These are phyloP conservation scores for Drosophila mojavensis DNA, from an alignment of 1,140 invertebrate species.

Conservation along the genomic window DNA sequence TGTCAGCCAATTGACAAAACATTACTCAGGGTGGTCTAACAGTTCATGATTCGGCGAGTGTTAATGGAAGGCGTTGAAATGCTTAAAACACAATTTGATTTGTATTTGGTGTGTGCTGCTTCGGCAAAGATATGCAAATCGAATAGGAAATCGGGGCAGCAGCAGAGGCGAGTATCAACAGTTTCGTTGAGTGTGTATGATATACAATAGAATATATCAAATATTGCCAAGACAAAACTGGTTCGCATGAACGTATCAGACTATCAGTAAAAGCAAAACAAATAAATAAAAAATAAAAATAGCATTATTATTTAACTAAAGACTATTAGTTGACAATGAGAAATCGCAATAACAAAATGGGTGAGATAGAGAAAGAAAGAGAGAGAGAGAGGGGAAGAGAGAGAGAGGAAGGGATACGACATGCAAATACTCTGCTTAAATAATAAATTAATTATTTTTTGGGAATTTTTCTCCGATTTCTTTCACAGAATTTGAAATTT, in stretches of 20 bases:
- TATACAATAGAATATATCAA: constrained; percentile 37
- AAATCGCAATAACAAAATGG: constrained; percentile 12
- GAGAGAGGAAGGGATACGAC: neutral
- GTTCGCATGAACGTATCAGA: constrained; percentile 61
- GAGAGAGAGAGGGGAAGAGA: too few relatives aligned
- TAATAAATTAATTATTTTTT: neutral
- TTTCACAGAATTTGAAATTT: too few relatives aligned
- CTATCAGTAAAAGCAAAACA: constrained; percentile 53
- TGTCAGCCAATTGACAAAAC: constrained; percentile 60
- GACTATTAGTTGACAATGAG: constrained; percentile 58
- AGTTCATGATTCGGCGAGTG: constrained; percentile 1
- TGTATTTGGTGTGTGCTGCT: constrained; percentile 23
- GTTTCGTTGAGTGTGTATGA: constrained; percentile 55
- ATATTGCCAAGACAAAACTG: constrained; percentile 50
- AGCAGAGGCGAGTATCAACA: constrained; percentile 8
- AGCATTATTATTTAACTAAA: constrained; percentile 49
- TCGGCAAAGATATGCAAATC: constrained; percentile 55
- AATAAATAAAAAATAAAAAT: neutral
- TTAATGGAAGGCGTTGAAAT: constrained; percentile 42
- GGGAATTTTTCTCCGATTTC: too few relatives aligned
- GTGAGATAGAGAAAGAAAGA: too few relatives aligned
- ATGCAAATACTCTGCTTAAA: neutral
- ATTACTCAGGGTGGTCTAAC: constrained; percentile 60
- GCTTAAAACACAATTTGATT: constrained; percentile 9
- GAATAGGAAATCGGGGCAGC: constrained; percentile 57